Evolutionary conservation across 2,888 invertebrate species (phyloP), one percentile per base, ranked within the genome.

Genomic region (Drosophila suboccidentalis): DNA sequence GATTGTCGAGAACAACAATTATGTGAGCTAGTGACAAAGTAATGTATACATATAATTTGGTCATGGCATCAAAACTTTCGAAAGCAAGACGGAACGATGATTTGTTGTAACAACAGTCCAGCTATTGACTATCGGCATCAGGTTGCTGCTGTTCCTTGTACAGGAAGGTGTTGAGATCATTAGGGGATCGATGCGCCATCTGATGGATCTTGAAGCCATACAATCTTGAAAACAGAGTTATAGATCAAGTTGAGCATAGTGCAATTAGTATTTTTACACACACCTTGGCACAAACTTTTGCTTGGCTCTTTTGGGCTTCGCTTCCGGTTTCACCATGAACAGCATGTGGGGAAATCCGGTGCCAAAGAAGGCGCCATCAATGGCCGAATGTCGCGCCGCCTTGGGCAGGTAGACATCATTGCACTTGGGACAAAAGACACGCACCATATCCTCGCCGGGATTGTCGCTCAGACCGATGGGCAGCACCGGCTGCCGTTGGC

Each of bases 291-390:
- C 97, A 94, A 99, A 99, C 94, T 98, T 98, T 93, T 97, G 98
- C 86, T 96, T 95, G 77, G 98, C 97, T 89, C 98, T 95, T 94
- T 98, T 98, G 78, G 99, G 99, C 92, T 99, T 95, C 93, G 98
- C 97, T 93, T 99, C 99, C 0, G 99, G 99, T 93, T 99, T 99
- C 87, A 99, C 99, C 98, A 99, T 99, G 93, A 99, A 99, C 76
- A 99, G 95, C 99, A 99, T 99, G 93, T 99, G 99, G 68, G 99
- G 99, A 93, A 99, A 99, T 63, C 99, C 99, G 46, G 99, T 99
- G 90, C 99, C 99, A 93, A 99, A 99, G 93, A 98, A 99, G 47
- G 99, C 99, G 60, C 99, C 99, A 93, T 99, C 99, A 22, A 98
- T 98, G 94, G 98, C 98, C 93, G 98, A 98, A 93, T 99, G 98